These are phyloP conservation scores for Chascanopsetta lugubris DNA, from an alignment of 2,113 vertebrate species.

Conservation along the genomic window DNA sequence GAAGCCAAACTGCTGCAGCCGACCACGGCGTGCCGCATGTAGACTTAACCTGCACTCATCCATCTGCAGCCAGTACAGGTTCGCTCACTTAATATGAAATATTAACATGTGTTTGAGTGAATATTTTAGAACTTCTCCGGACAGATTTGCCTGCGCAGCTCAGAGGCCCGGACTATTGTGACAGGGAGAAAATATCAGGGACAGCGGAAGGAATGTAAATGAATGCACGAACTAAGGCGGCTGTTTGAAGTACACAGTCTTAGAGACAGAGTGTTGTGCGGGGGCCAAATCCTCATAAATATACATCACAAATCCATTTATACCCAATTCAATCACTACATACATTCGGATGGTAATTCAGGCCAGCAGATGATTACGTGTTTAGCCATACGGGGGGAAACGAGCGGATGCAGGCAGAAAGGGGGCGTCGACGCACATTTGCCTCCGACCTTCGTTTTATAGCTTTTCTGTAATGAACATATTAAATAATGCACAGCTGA, in stretches of 20 bases:
- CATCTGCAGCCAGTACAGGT: slow-evolving; percentile 5
- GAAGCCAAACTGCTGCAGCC: background rate
- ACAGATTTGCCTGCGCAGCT: slow-evolving; percentile 25
- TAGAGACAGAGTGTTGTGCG: slow-evolving; percentile 24
- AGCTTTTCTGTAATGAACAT: slow-evolving; percentile 19
- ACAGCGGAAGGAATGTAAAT: slow-evolving; percentile 29
- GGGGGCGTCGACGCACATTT: slow-evolving; percentile 40
- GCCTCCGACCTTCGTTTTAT: slow-evolving; percentile 17
- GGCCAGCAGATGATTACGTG: slow-evolving; percentile 40
- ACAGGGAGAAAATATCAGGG: slow-evolving; percentile 31
- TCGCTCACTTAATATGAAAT: slow-evolving; percentile 11
- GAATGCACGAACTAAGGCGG: slow-evolving; percentile 15
- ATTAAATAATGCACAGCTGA: slow-evolving; percentile 18
- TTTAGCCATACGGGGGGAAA: slow-evolving; percentile 22
- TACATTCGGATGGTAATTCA: slow-evolving; percentile 35
- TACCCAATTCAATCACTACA: slow-evolving; percentile 24
- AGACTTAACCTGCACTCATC: slow-evolving; percentile 16
- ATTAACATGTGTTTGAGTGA: slow-evolving; percentile 13
- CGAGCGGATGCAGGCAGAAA: slow-evolving; percentile 1
- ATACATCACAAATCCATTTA: slow-evolving; percentile 30
- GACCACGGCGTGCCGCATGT: slow-evolving; percentile 10
- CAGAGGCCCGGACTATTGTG: slow-evolving; percentile 1
- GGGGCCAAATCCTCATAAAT: slow-evolving; percentile 35
- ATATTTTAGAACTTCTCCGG: background rate
- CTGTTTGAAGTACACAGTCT: slow-evolving; percentile 23